Base-by-base conservation (phyloP, 2,797 vertebrate genomes). In the Acrossocheilus wenchowensis region DNA sequence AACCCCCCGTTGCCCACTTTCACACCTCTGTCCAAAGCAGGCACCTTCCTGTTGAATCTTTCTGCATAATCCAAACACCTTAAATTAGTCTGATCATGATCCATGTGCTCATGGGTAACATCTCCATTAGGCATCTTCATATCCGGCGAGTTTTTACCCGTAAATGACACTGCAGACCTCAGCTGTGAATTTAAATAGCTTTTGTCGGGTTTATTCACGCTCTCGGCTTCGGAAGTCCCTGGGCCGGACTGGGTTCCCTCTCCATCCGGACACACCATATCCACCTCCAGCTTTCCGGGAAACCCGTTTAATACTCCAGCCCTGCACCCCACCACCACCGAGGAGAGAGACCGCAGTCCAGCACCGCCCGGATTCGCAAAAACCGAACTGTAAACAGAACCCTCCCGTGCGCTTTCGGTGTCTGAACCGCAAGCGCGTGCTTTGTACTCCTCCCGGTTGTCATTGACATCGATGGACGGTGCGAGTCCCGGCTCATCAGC, bases 281-380 rank as follows among this genome's bases (percentile, higher is more conserved):
- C 68, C 86, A 21, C 87, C 34, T 78, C 82, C 39, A 62, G 62
- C 77, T 92, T 89, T 87, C 93, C 94, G 52, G 88, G 89, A 48
- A 95, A 95, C 17, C 95, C 95, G 87, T 95, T 96, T 69, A 94
- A 87, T 78, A 88, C 91, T 43, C 86, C 80, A 86, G 91, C 89
- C n/a, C 73, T 74, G 34, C 88, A 87, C 54, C 57, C 90, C 14
- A 90, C 88, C 90, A 39, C 91, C 87, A 75, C 88, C 83, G 90
- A 87, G 89, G 26, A 48, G 34, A 69, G 87, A 4, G 34, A 15
- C 84, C 5, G 78, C 26, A 73, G 34, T 83, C 85, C 26, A 30
- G 48, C 81, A 80, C 26, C 45, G 84, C 91, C 91, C 50, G 12
- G 88, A 91, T 92, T 90, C 87, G 90, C 90, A 85, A 87, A 88